Conservation (phyloP, 2,888 invertebrate species). For the Drosophila imparisetae region DNA sequence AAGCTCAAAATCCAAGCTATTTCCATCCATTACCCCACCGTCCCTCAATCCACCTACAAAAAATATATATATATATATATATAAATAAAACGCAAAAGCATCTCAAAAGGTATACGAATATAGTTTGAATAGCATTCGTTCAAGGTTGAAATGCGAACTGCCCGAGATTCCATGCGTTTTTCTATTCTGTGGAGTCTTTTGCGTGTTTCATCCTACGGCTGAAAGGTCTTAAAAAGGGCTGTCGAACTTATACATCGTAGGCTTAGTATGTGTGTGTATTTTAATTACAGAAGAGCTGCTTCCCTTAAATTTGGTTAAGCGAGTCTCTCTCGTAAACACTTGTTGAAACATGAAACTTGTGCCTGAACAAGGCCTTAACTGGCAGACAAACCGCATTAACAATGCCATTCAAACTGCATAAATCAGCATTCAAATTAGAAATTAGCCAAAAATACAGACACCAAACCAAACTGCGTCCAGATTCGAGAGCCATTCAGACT, state of each 20-base stretch:
- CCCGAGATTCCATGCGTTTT: conserved; percentile 11
- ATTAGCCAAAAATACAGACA: conserved; percentile 60
- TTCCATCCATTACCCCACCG: neutral
- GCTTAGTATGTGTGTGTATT: conserved; percentile 17
- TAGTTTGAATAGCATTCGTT: conserved; percentile 53
- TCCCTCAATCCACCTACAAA: neutral
- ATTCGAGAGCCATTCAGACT: conserved; percentile 44
- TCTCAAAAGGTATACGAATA: conserved; percentile 45
- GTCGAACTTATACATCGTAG: conserved; percentile 13
- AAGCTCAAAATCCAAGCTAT: conserved; percentile 70
- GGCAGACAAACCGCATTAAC: conserved; percentile 55
- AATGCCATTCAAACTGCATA: conserved; percentile 73
- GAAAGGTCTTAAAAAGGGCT: conserved; percentile 32
- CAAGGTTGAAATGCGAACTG: conserved; percentile 42
- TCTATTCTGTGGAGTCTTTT: conserved; percentile 1
- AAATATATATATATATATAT: neutral
- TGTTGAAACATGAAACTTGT: conserved; percentile 39
- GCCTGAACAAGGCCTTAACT: conserved; percentile 13
- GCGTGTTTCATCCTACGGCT: neutral
- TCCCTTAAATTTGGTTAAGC: neutral
- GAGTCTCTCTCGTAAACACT: conserved; percentile 29
- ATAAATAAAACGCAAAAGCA: conserved; percentile 18
- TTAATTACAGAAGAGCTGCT: conserved; percentile 46
- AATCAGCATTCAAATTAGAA: conserved; percentile 81
- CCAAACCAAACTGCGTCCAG: conserved; percentile 50